Evolutionary conservation across 1,140 invertebrate genomes (phyloP).

Genomic region (Calycopis cecrops): DNA sequence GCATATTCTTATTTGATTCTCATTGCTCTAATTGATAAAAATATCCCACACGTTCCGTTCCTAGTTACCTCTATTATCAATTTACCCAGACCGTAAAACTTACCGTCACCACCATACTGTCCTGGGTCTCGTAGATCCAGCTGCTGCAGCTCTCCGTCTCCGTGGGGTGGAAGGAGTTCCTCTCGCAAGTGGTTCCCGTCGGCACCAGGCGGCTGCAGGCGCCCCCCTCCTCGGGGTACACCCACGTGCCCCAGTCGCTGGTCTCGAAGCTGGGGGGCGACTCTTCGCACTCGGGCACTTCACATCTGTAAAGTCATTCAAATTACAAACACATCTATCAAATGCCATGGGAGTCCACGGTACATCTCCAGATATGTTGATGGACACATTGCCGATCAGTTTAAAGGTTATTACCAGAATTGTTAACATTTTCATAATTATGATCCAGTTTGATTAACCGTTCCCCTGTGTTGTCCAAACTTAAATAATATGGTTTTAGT

Average conservation of each 20-base stretch:
- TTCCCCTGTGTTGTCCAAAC: no score
- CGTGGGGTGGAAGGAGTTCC: constrained; percentile 33
- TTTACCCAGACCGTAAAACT: not conserved
- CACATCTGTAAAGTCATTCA: constrained; percentile 38
- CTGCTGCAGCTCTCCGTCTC: constrained; percentile 34
- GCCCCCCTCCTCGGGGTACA: constrained; percentile 32
- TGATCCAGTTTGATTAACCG: no score
- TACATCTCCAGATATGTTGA: no score
- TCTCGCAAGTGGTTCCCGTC: constrained; percentile 27
- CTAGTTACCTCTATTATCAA: constrained; percentile 8
- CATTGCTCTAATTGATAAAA: no score
- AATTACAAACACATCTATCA: no score
- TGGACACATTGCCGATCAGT: no score
- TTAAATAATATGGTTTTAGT: no score
- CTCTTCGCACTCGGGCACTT: constrained; percentile 50
- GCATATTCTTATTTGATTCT: no score
- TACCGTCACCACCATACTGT: constrained; percentile 51
- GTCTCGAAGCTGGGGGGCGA: constrained; percentile 30
- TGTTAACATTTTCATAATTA: no score
- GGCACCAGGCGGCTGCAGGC: constrained; percentile 37
- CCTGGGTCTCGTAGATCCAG: constrained; percentile 44
- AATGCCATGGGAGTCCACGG: no score
- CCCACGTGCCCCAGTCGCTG: constrained; percentile 39
- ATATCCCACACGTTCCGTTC: no score
- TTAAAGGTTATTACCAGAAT: no score